Evolutionary conservation across 1,140 invertebrate species (phyloP), one percentile per base, ranked within the genome.

Genomic region (Dufourea novaeangliae): DNA sequence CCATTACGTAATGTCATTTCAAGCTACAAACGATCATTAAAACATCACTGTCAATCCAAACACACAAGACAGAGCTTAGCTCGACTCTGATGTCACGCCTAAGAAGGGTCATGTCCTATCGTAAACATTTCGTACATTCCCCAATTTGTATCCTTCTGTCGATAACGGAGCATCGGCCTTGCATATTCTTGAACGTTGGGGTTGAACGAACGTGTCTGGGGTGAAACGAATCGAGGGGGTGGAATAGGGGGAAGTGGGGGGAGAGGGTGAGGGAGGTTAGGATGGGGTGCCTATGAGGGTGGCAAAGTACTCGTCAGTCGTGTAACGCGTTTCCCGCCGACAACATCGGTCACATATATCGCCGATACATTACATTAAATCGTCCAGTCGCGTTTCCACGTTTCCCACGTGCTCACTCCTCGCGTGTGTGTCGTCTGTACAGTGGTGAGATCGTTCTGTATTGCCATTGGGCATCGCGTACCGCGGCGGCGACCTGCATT

Each of bases 241-340:
- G 54, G 69, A 46, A 77, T 54, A 77, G 66, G 72, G 64, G 56
- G 34, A 80, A 80, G 8, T n/a, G 46, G 2, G 6, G 46, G 17
- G 6, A n/a, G 46, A 1, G 46, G 46, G 0, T 14, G 41, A 14
- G 11, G 41, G 70, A 78, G 29, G 79, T n/a, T n/a, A 22, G 69
- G 72, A 79, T 80, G 69, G 82, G 63, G 84, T 84, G 77, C 72
- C 78, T 77, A 71, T 62, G 85, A 89, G 88, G 88, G 87, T 80
- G 83, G 88, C 77, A 84, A 86, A 86, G 78, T 72, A 78, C 56
- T 83, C 85, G 84, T 80, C 88, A 89, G 88, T 90, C 80, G 88
- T 86, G 79, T 82, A 81, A 90, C 87, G 88, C 86, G 79, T 82
- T 85, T 82, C 77, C 82, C 82, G 79, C 64, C 52, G 73, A 56